Base-by-base conservation (phyloP, 2,113 vertebrate species). In the human (Homo sapiens) region DNA sequence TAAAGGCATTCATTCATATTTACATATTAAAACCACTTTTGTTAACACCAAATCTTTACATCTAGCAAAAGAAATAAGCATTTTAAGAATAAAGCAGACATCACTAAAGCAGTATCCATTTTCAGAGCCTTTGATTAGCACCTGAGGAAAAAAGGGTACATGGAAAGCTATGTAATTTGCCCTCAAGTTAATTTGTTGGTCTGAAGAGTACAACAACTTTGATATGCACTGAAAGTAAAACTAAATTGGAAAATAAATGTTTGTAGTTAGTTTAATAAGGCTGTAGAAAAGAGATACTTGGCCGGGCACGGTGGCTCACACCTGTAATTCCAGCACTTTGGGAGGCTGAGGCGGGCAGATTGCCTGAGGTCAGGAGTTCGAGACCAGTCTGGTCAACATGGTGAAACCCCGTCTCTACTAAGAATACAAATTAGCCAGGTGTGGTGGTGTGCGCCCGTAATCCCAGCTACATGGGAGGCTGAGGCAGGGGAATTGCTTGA, bases 121-220 rank as follows among this genome's bases (percentile, higher is more conserved):
- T 98, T 98, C 98, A 98, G 98, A 98, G 98, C 97, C 98, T 98
- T 98, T 98, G 98, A 97, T 98, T 98, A 99, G 99, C 98, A 99
- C 98, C 98, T 98, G 98, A 98, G 98, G 98, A 98, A 97, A 98
- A 96, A 98, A 45, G 40, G 96, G 0, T 16, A 66, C 82, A 97
- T 90, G 98, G 97, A 98, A 98, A 98, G 97, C 97, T 98, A 96
- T 98, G 16, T 96, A 98, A 98, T 92, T 83, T 98, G 97, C 90
- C 52, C 52, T 16, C 81, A 97, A 96, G 94, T 93, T 96, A 6
- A 66, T 92, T 97, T 94, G 0, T 96, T 93, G 86, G 93, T 97
- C 98, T 1, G 64, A 86, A 97, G 94, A 64, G 94, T 96, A 96
- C 85, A 96, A 96, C 85, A 96, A 97, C 38, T 96, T 89, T 97